These are phyloP conservation scores for Cisticola juncidis DNA, from an alignment of 2,113 vertebrate genomes.

Conservation along the genomic window DNA sequence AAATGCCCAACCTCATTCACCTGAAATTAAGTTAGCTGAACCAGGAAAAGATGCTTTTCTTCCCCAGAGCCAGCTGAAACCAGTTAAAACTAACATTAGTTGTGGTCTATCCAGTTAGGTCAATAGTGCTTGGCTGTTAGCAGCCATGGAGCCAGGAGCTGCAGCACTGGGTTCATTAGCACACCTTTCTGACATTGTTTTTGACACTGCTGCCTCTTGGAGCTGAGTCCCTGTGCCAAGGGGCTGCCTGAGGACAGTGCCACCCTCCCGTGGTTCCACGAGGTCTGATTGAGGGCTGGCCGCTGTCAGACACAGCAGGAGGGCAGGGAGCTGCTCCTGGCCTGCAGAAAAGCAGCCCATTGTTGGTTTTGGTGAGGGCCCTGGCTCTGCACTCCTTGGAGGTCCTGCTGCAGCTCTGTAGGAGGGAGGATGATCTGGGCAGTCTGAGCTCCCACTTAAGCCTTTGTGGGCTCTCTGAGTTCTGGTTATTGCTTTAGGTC, in stretches of 20 bases:
- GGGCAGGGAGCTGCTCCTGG: neutral
- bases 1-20: neutral
- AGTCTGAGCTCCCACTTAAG: neutral
- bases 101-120: neutral
- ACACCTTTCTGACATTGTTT: neutral
- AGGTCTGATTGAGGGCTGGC: neutral
- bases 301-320: neutral
- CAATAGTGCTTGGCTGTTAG: neutral
- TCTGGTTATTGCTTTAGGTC: neutral
- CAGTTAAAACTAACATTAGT: neutral
- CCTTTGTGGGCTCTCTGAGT: neutral
- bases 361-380: neutral
- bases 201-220: neutral
- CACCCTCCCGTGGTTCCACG: rapidly evolving
- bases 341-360: neutral
- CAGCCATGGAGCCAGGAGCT: neutral
- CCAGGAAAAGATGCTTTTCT: neutral
- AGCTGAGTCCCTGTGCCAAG: neutral
- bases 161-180: neutral
- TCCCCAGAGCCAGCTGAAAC: neutral
- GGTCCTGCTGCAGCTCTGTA: neutral
- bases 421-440: neutral
- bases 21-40: neutral
- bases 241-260: neutral
- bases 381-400: neutral